Conservation (phyloP, 92 coral and sea anemone genomes). For the Nematostella vectensis region DNA sequence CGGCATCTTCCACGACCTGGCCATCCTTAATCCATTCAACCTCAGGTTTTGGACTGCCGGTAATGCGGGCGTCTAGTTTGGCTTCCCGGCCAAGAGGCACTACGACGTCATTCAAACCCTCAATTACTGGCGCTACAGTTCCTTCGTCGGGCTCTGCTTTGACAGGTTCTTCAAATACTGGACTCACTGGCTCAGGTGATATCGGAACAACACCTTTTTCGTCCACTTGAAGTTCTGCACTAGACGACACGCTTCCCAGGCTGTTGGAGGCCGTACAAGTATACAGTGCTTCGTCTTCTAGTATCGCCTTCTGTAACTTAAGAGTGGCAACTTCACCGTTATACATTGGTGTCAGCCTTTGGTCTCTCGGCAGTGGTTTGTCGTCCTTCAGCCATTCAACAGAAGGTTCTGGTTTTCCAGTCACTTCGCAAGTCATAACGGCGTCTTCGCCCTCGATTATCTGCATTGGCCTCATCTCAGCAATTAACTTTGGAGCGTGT, state of each 20-base stretch:
- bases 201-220: constrained; percentile 20
- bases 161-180: constrained; percentile 38
- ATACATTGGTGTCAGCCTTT: constrained; percentile 41
- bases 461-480: constrained; percentile 37
- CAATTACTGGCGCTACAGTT: constrained; percentile 39
- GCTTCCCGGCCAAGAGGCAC: constrained; percentile 55
- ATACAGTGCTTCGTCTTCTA: constrained; percentile 87
- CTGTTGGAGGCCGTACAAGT: constrained; percentile 72
- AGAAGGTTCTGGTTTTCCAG: constrained; percentile 66
- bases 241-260: constrained; percentile 55
- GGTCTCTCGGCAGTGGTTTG: constrained; percentile 44
- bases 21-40: constrained; percentile 88
- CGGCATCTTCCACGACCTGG: constrained; percentile 69
- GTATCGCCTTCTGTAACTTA: constrained; percentile 38
- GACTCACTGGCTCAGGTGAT: constrained; percentile 34
- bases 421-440: constrained; percentile 35
- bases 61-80: constrained; percentile 60
- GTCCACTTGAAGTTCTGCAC: constrained; percentile 67
- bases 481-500: constrained; percentile 37
- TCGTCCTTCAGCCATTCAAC: constrained; percentile 85
- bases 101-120: constrained; percentile 26
- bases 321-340: constrained; percentile 52
- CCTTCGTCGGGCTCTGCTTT: background rate
- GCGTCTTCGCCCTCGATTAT: constrained; percentile 59
- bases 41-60: constrained; percentile 70